phyloP scores from a whole-genome alignment of 2,113 vertebrate species.

The Archocentrus centrarchus region DNA sequence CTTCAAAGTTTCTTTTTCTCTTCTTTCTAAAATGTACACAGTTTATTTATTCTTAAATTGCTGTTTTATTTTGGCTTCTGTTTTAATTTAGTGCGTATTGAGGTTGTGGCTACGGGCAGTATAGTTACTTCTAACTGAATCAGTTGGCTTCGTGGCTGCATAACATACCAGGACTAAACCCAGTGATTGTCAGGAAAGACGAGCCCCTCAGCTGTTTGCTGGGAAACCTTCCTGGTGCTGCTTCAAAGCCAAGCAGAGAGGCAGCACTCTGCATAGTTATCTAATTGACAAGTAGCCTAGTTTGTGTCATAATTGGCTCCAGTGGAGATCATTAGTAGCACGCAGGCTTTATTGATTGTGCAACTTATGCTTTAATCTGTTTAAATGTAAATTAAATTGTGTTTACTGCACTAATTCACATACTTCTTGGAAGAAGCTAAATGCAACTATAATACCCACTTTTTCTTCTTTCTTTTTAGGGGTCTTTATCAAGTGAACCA shows the following conservation, averaged over 20 bases:
- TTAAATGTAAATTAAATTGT: constrained; percentile 7
- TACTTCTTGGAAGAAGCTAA: not conserved
- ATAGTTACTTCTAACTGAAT: constrained; percentile 16
- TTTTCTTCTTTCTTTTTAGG: constrained; percentile 54
- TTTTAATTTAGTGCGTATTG: constrained; percentile 3
- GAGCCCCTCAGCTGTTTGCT: constrained; percentile 53
- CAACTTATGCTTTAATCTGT: constrained; percentile 17
- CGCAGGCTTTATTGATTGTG: constrained; percentile 7
- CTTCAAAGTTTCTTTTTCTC: not conserved
- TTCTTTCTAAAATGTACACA: not conserved
- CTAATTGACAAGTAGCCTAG: constrained; percentile 32
- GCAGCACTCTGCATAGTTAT: constrained; percentile 25
- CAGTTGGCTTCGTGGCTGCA: constrained; percentile 11
- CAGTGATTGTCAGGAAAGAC: constrained; percentile 49
- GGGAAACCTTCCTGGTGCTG: constrained; percentile 30
- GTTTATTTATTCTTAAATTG: not conserved
- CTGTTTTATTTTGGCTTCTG: not conserved
- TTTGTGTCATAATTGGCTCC: constrained; percentile 41
- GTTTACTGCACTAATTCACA: not conserved
- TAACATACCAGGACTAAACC: constrained; percentile 24
- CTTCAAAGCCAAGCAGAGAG: constrained; percentile 20
- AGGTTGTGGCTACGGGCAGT: constrained; percentile 9
- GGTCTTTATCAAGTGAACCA: constrained; percentile 74
- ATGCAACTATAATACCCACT: not conserved
- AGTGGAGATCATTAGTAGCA: constrained; percentile 18